A percentile compares a stretch with the other conserved stretches of the same genome.
Evolutionary conservation across 2,888 invertebrate species (phyloP).

Genomic region (Chymomyza amoena): DNA sequence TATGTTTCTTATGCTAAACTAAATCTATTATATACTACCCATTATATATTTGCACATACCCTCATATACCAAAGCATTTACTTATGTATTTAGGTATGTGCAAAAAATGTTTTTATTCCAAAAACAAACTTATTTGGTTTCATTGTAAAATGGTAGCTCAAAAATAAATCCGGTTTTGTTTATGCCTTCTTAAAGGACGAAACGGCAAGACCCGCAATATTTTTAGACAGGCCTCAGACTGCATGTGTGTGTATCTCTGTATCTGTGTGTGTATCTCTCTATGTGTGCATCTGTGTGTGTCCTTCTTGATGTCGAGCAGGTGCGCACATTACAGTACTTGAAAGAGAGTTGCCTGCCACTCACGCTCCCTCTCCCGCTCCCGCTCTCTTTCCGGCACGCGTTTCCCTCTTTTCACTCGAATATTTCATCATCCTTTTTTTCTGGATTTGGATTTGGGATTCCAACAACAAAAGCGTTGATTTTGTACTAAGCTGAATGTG

Average conservation of each 20-base stretch:
- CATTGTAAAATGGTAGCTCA: not conserved
- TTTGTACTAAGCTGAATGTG: too few relatives aligned
- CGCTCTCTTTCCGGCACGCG: not conserved
- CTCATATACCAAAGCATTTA: not conserved
- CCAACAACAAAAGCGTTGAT: not conserved
- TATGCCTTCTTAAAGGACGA: not conserved
- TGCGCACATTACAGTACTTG: slow-evolving; percentile 11
- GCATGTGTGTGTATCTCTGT: slow-evolving; percentile 5
- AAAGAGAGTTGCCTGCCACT: slow-evolving; percentile 7
- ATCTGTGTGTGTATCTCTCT: not conserved
- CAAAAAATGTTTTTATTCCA: not conserved
- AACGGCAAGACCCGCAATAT: not conserved
- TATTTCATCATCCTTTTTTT: not conserved
- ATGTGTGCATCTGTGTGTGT: slow-evolving; percentile 4
- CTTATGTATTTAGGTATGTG: not conserved
- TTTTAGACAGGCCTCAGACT: slow-evolving; percentile 1
- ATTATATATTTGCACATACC: too few relatives aligned
- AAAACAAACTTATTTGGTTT: not conserved
- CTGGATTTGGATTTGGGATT: not conserved
- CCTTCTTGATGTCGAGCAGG: slow-evolving; percentile 18
- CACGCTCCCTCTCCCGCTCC: not conserved
- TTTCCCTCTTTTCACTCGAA: not conserved
- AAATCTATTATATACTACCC: too few relatives aligned
- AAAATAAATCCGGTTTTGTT: not conserved
- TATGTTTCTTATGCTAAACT: too few relatives aligned